These are phyloP conservation scores for Eclectus roratus DNA, from an alignment of 2,113 vertebrate genomes.

Conservation along the genomic window DNA sequence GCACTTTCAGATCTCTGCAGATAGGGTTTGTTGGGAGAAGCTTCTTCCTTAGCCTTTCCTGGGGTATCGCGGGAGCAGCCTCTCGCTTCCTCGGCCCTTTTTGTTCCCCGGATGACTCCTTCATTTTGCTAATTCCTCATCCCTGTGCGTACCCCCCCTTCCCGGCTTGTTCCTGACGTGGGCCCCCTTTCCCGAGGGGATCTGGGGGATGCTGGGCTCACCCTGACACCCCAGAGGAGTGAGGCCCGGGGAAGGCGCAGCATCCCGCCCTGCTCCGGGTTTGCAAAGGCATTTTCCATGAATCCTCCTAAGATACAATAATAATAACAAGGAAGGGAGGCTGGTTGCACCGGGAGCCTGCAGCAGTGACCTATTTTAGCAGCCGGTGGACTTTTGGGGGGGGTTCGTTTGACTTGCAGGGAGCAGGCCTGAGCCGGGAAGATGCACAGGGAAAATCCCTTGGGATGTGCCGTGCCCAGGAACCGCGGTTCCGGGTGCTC, in stretches of 20 bases:
- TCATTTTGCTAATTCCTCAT: slow-evolving; percentile 6
- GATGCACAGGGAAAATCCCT: not conserved
- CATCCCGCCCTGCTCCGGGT: not conserved
- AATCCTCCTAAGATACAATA: not conserved
- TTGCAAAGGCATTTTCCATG: not conserved
- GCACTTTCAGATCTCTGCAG: no score
- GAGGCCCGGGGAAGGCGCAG: not conserved
- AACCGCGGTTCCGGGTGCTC: not conserved
- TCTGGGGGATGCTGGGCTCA: not conserved
- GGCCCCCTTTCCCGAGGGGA: not conserved
- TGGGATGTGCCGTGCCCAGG: not conserved
- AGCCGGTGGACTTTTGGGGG: not conserved
- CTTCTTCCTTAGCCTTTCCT: no score
- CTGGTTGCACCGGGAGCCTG: not conserved
- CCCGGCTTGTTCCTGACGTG: not conserved
- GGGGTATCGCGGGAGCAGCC: no score
- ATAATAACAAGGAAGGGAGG: not conserved
- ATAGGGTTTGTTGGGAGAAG: no score
- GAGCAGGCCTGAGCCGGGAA: not conserved
- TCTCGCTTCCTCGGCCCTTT: not conserved
- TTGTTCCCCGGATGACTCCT: slow-evolving; percentile 49
- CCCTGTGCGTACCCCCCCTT: not conserved
- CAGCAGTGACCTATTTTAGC: slow-evolving; percentile 42
- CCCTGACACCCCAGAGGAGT: not conserved
- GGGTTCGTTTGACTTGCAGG: not conserved